These are phyloP conservation scores for Cyclargus thomasi DNA, from an alignment of 1,140 invertebrate genomes.

Conservation along the genomic window DNA sequence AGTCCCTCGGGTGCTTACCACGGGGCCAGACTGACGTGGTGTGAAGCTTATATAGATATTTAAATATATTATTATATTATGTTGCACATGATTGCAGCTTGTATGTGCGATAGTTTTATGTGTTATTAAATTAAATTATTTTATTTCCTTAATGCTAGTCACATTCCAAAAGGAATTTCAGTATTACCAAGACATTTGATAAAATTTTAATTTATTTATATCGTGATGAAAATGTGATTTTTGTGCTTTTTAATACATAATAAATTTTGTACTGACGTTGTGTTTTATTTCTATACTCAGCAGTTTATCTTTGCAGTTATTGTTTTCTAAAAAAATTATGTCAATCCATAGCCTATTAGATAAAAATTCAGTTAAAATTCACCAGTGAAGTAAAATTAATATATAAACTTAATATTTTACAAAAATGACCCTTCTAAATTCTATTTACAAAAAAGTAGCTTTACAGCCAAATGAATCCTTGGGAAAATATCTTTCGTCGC, in stretches of 20 bases:
- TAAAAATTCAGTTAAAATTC: neutral
- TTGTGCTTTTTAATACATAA: constrained; percentile 10
- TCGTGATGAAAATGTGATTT: constrained; percentile 14
- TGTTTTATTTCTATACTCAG: neutral
- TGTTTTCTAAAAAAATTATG: neutral
- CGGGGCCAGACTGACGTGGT: neutral
- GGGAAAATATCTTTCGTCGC: constrained; percentile 38
- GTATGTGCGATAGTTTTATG: neutral
- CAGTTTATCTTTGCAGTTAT: too few species aligned
- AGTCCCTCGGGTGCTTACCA: too few species aligned
- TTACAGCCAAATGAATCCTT: constrained; percentile 25
- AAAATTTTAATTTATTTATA: constrained; percentile 12
- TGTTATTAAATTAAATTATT: constrained; percentile 11
- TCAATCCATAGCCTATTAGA: neutral
- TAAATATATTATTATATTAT: neutral
- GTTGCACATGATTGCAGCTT: neutral
- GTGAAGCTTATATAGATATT: neutral
- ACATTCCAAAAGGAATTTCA: constrained; percentile 36
- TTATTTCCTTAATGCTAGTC: constrained; percentile 34
- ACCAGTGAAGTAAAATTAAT: neutral
- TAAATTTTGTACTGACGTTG: constrained; percentile 14
- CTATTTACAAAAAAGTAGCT: constrained; percentile 39
- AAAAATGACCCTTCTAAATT: constrained; percentile 39
- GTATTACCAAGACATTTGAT: constrained; percentile 23
- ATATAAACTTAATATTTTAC: neutral